These are phyloP conservation scores for Hydrotaea diabolus DNA, from an alignment of 2,888 invertebrate species.

Conservation along the genomic window DNA sequence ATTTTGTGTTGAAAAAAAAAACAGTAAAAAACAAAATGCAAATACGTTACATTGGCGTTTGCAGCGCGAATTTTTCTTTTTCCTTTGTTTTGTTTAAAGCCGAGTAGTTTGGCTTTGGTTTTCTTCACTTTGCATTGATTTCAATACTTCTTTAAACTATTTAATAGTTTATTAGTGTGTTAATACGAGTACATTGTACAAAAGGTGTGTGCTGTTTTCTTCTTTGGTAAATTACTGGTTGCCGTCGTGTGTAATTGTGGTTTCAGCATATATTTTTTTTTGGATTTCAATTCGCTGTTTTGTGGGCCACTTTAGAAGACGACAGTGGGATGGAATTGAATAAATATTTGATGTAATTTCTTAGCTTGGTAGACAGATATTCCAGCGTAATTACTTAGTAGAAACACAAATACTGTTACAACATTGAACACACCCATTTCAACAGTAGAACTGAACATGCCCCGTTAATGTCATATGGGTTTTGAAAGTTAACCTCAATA, in stretches of 20 bases:
- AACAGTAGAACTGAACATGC: no score
- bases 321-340: not conserved
- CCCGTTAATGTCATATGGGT: no score
- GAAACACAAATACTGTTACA: no score
- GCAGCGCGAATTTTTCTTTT: not conserved
- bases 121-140: constrained; percentile 18
- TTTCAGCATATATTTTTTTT: constrained; percentile 51
- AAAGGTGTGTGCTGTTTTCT: not conserved
- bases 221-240: constrained; percentile 45
- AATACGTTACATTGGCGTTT: not conserved
- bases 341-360: not conserved
- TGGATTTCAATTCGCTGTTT: constrained; percentile 49
- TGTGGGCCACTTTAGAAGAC: not conserved
- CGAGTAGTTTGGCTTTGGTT: constrained; percentile 2
- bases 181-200: constrained; percentile 39
- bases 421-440: no score
- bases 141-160: constrained; percentile 24
- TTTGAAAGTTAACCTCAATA: no score
- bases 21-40: not conserved
- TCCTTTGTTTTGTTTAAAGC: constrained; percentile 16
- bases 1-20: constrained; percentile 7
- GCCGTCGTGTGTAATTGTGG: constrained; percentile 51
- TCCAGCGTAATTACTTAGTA: no score
- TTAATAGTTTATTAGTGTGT: constrained; percentile 42
- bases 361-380: no score